A percentile compares a stretch with the other conserved stretches of the same genome.
phyloP scores from a whole-genome alignment of 2,113 vertebrate genomes.

The Ciconia maguari region DNA sequence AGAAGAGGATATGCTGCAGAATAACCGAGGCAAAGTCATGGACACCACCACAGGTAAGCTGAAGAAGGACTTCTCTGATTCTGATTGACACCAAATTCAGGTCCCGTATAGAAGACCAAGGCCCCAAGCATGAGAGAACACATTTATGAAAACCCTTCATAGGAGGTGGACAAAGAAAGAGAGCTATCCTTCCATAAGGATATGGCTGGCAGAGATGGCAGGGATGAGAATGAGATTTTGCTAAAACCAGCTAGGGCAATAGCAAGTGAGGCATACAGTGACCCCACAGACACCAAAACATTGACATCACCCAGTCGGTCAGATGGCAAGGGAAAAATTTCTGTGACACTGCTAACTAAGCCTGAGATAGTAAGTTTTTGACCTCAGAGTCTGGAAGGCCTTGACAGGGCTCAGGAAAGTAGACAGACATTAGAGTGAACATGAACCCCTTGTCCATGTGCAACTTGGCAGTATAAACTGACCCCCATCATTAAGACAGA shows the following conservation, averaged over 20 bases:
- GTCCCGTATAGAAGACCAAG: not conserved
- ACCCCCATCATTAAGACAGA: not conserved
- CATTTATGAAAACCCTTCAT: not conserved
- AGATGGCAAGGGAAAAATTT: not conserved
- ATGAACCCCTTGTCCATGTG: not conserved
- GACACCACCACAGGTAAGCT: not conserved
- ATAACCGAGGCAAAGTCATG: not conserved
- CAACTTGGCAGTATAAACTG: not conserved
- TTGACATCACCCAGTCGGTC: not conserved
- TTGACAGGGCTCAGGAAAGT: not conserved
- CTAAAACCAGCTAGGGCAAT: not conserved
- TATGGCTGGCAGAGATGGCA: not conserved
- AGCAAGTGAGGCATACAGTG: not conserved
- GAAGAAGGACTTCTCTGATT: not conserved
- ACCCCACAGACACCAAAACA: not conserved
- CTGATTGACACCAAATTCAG: not conserved
- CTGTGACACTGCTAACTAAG: not conserved
- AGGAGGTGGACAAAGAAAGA: not conserved
- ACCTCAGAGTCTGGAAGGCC: not conserved
- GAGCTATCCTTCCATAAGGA: not conserved
- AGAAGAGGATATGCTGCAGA: not conserved
- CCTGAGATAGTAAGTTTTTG: not conserved
- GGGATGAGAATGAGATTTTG: not conserved
- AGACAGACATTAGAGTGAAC: not conserved
- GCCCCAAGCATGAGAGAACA: not conserved